Evolutionary conservation across 2,113 vertebrate species (phyloP).

Genomic region (Caracal caracal): DNA sequence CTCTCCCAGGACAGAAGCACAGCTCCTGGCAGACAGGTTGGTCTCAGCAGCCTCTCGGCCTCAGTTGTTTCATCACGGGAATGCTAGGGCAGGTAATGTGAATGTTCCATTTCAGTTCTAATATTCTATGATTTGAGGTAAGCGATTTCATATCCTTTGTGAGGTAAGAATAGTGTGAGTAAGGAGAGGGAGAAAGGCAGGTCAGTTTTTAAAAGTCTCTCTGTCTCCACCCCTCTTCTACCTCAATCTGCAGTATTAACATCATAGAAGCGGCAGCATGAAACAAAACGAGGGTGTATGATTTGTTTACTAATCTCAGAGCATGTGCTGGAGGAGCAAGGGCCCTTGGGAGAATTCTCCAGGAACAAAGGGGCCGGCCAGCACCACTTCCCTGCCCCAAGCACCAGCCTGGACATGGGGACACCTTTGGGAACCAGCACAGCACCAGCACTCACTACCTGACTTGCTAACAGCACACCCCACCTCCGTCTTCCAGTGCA

Average conservation of each 20-base stretch:
- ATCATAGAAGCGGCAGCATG: background rate
- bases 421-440: background rate
- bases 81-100: background rate
- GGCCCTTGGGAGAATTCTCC: background rate
- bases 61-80: background rate
- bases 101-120: background rate
- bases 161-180: background rate
- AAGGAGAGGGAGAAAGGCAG: background rate
- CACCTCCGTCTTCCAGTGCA: background rate
- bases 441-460: background rate
- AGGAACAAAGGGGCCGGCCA: background rate
- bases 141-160: background rate
- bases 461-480: background rate
- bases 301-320: background rate
- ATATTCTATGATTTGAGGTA: background rate
- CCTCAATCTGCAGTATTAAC: background rate
- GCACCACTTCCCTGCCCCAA: background rate
- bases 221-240: background rate
- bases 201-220: background rate
- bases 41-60: background rate
- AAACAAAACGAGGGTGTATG: background rate
- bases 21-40: background rate
- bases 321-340: background rate
- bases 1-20: background rate
- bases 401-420: background rate